Evolutionary conservation across 2,113 vertebrate species (phyloP).

Genomic region (Hippocampus barbouri): DNA sequence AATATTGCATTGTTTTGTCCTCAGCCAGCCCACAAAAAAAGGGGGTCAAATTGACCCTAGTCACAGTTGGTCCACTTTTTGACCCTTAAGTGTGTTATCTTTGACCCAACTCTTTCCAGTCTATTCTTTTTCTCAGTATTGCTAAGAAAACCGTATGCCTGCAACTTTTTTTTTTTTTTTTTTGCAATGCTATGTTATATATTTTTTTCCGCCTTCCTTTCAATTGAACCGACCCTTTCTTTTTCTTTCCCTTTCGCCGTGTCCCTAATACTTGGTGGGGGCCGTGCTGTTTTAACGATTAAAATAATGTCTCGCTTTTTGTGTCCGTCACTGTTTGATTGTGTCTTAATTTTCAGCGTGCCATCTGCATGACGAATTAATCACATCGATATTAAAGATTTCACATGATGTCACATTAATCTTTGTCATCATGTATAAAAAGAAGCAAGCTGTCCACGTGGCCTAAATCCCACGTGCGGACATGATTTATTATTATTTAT

Average conservation of each 20-base stretch:
- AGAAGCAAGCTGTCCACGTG: slow-evolving; percentile 58
- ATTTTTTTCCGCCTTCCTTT: background rate
- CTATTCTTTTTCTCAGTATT: too few species aligned
- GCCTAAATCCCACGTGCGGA: slow-evolving; percentile 60
- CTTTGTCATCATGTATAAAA: slow-evolving; percentile 47
- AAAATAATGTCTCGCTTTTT: background rate
- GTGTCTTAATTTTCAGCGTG: slow-evolving; percentile 36
- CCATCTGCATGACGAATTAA: slow-evolving; percentile 60
- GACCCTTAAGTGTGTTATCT: too few species aligned
- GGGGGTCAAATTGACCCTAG: too few species aligned
- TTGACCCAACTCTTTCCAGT: too few species aligned
- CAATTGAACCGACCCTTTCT: fast-evolving
- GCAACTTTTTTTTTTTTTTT: too few species aligned
- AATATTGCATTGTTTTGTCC: too few species aligned
- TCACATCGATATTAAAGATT: slow-evolving; percentile 61
- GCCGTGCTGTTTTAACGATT: background rate
- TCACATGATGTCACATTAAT: slow-evolving; percentile 61
- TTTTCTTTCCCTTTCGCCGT: background rate
- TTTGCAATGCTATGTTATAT: background rate
- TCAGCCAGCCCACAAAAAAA: too few species aligned
- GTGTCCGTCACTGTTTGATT: background rate
- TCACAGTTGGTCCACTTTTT: too few species aligned
- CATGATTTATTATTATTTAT: slow-evolving; percentile 33
- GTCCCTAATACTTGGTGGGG: background rate
- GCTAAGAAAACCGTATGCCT: too few species aligned